Conservation (phyloP, 2,888 invertebrate species). For the Hypomecis atomaria region DNA sequence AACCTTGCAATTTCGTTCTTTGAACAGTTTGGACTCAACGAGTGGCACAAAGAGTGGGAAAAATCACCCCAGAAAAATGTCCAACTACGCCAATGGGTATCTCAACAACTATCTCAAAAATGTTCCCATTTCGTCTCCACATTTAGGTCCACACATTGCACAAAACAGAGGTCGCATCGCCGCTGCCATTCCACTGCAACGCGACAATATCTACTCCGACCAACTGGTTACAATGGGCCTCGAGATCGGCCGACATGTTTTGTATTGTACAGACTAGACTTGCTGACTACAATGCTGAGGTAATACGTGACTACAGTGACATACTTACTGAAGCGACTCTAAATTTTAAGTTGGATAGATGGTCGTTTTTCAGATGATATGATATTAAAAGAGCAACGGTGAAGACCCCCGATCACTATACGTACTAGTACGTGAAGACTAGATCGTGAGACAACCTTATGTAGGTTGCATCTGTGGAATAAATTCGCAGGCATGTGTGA, state of each 20-base stretch:
- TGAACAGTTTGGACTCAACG: too few species aligned
- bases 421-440: too few species aligned
- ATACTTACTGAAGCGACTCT: conserved; percentile 16
- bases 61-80: too few species aligned
- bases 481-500: too few species aligned
- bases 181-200: conserved; percentile 33
- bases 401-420: too few species aligned
- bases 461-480: too few species aligned
- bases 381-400: too few species aligned
- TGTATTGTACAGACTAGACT: conserved; percentile 31
- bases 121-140: not conserved
- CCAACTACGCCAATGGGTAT: not conserved
- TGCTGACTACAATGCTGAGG: conserved; percentile 23
- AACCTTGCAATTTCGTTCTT: too few species aligned
- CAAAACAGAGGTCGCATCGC: conserved; percentile 32
- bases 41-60: too few species aligned
- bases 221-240: conserved; percentile 35
- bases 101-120: not conserved
- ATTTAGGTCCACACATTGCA: conserved; percentile 9
- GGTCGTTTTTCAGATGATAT: too few species aligned
- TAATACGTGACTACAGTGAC: conserved; percentile 11
- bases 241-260: conserved; percentile 42
- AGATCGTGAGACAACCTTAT: too few species aligned
- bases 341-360: too few species aligned
- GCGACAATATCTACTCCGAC: conserved; percentile 30